Percentiles rank a stretch among this genome's conserved stretches.
Evolutionary conservation across 2,888 invertebrate genomes (phyloP).

Genomic region (Odontothrips loti): DNA sequence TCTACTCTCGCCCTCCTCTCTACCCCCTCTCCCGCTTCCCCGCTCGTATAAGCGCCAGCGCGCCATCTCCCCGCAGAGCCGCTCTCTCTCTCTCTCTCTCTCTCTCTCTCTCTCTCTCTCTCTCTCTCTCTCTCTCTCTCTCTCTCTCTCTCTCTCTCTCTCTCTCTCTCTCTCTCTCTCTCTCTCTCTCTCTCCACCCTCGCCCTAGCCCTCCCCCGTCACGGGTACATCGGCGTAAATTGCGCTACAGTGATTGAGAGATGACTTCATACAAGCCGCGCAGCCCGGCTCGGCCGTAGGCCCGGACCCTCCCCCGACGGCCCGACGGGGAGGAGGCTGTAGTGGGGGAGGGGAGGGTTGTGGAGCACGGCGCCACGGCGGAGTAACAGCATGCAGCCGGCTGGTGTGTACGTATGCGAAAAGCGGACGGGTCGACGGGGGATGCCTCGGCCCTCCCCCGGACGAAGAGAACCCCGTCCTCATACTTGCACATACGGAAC

Average conservation of each 20-base stretch:
- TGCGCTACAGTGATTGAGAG: conserved; percentile 24
- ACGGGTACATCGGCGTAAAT: conserved; percentile 19
- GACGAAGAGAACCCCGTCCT: background rate
- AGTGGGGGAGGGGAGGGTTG: background rate
- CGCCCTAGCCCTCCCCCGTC: background rate
- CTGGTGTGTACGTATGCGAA: background rate
- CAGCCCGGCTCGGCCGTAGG: background rate
- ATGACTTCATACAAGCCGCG: conserved; percentile 22
- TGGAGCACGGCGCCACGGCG: background rate
- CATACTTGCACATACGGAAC: too few relatives aligned
- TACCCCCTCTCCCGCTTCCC: background rate
- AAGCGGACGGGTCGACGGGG: background rate
- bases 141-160: too few relatives aligned
- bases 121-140: background rate
- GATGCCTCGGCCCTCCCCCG: background rate
- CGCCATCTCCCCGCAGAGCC: too few relatives aligned
- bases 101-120: background rate
- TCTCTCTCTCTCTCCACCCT: background rate
- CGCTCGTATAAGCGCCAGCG: background rate
- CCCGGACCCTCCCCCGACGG: background rate
- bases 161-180: background rate
- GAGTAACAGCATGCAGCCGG: background rate
- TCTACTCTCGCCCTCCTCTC: background rate
- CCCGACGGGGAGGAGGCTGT: background rate
- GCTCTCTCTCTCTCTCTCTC: too few relatives aligned